These are phyloP conservation scores for Urocynchramus pylzowi DNA, from an alignment of 2,113 vertebrate species.

Conservation along the genomic window DNA sequence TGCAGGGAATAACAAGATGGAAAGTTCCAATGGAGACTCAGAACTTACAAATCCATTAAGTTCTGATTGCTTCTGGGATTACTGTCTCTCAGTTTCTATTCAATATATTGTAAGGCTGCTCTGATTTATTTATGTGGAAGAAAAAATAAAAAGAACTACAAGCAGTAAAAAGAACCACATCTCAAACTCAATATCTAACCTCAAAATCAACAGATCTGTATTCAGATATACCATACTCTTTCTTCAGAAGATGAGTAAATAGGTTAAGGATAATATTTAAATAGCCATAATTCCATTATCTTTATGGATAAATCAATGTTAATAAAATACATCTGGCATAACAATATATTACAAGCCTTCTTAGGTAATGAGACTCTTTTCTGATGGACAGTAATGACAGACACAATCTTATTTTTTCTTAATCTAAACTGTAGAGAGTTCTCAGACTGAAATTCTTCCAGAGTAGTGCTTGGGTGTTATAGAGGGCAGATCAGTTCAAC, in stretches of 20 bases:
- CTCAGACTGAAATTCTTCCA: neutral
- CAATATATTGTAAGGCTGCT: neutral
- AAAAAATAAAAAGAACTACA: neutral
- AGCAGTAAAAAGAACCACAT: neutral
- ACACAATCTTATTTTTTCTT: neutral
- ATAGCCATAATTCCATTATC: neutral
- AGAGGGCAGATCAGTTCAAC: neutral
- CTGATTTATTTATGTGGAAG: constrained; percentile 14
- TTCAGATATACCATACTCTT: neutral
- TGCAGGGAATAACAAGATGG: neutral
- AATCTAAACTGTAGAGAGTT: neutral
- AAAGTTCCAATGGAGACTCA: neutral
- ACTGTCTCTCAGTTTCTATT: neutral
- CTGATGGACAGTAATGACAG: constrained; percentile 12
- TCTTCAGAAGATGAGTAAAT: neutral
- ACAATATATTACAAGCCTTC: neutral
- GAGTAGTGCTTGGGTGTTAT: neutral
- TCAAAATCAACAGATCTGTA: neutral
- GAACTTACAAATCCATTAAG: neutral
- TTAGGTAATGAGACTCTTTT: neutral
- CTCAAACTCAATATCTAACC: neutral
- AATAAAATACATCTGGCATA: constrained; percentile 15
- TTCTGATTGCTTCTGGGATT: neutral
- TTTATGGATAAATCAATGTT: constrained; percentile 35
- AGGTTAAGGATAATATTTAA: constrained; percentile 42